Evolutionary conservation across 1,140 invertebrate species (phyloP).

Genomic region (Drosophila ficusphila): DNA sequence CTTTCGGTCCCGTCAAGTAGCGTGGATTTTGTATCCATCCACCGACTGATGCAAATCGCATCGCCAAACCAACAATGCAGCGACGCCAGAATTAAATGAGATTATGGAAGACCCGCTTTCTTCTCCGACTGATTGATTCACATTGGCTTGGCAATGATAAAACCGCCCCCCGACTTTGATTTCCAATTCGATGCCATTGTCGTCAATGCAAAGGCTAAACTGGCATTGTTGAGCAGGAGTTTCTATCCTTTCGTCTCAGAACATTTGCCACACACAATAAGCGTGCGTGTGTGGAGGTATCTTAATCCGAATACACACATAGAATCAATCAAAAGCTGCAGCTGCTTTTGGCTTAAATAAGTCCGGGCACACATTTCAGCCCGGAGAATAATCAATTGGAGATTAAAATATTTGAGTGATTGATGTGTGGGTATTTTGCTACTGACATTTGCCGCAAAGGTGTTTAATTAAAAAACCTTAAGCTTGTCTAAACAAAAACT

Average conservation of each 20-base stretch:
- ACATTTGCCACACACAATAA: background rate
- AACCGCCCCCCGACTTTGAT: background rate
- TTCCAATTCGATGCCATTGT: conserved; percentile 3
- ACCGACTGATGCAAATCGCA: conserved; percentile 41
- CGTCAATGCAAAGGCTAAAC: conserved; percentile 8
- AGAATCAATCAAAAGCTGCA: background rate
- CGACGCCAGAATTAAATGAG: too few species aligned
- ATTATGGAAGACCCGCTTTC: too few species aligned
- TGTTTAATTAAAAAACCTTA: background rate
- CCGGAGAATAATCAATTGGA: background rate
- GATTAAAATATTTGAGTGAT: background rate
- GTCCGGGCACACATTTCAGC: background rate
- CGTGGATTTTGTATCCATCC: background rate
- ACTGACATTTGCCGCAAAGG: background rate
- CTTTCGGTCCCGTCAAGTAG: conserved; percentile 18
- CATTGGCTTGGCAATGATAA: conserved; percentile 34
- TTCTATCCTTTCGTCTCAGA: background rate
- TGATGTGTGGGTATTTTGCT: background rate
- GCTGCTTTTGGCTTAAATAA: background rate
- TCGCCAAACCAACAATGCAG: conserved; percentile 32
- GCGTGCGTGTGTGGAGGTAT: background rate
- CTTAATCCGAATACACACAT: background rate
- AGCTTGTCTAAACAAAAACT: background rate
- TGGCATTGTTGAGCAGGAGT: background rate
- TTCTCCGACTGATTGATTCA: conserved; percentile 48